phyloP scores from a whole-genome alignment of 2,797 vertebrate species.

The Sebastes taczanowskii region DNA sequence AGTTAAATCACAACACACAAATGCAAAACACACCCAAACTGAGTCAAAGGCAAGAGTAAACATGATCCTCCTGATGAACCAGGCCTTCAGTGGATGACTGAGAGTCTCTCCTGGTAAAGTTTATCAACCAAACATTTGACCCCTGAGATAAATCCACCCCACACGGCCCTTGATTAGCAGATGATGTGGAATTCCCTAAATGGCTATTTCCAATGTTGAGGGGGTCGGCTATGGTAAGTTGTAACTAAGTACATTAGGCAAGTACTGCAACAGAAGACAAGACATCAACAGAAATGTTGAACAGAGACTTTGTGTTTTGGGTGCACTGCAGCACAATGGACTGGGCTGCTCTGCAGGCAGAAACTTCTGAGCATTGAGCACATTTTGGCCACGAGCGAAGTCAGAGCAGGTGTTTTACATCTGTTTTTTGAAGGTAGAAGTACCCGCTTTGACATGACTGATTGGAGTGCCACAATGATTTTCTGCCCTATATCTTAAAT shows the following conservation, averaged over 20 bases:
- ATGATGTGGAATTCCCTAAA: neutral
- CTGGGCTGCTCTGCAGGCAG: neutral
- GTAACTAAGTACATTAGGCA: too few relatives aligned
- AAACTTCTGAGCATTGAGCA: neutral
- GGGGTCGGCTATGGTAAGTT: neutral
- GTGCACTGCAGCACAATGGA: neutral
- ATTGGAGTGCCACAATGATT: slow-evolving; percentile 25
- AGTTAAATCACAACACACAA: neutral
- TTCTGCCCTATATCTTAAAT: slow-evolving; percentile 6
- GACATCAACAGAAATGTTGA: neutral
- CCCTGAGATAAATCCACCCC: neutral
- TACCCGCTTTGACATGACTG: slow-evolving; percentile 1
- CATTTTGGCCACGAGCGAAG: slow-evolving; percentile 2
- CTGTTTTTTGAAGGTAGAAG: slow-evolving; percentile 7
- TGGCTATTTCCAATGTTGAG: neutral
- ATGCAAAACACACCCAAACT: neutral
- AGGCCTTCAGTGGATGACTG: slow-evolving; percentile 12
- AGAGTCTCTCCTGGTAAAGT: slow-evolving; percentile 8
- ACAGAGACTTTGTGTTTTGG: neutral
- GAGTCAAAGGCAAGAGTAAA: slow-evolving; percentile 2
- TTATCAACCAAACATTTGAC: slow-evolving; percentile 14
- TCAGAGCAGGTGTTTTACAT: slow-evolving; percentile 38
- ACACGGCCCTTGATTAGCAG: slow-evolving; percentile 24
- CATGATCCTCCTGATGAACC: slow-evolving; percentile 13
- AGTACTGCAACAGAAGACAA: too few relatives aligned